A percentile compares a stretch with the other conserved stretches of the same genome.
Evolutionary conservation across 2,113 vertebrate genomes (phyloP).

Genomic region (Lampris megalopsis): DNA sequence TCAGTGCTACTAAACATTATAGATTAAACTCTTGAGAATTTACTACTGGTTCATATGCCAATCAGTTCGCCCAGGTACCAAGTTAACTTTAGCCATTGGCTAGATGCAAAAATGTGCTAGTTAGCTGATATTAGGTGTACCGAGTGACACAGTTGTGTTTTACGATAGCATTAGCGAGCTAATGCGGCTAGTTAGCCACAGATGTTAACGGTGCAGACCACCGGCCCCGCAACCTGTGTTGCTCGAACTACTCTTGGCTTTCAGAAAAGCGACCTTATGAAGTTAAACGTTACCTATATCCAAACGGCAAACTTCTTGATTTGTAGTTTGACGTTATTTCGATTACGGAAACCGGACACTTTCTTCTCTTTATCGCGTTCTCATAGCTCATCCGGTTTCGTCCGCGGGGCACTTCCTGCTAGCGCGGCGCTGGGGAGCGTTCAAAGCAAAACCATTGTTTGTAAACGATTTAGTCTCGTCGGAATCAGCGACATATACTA

Average conservation of each 20-base stretch:
- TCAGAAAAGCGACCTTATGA: fast-evolving
- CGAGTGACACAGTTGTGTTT: background rate
- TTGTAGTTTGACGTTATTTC: slow-evolving; percentile 2
- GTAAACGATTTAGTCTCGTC: too few relatives aligned
- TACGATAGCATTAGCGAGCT: slow-evolving; percentile 24
- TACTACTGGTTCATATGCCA: too few relatives aligned
- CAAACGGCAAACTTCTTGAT: background rate
- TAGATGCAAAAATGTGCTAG: background rate
- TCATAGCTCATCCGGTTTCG: slow-evolving; percentile 60
- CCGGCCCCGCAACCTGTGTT: slow-evolving; percentile 5
- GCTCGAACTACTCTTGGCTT: background rate
- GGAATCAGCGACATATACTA: background rate
- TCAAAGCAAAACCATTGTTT: slow-evolving; percentile 1
- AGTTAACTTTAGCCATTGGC: background rate
- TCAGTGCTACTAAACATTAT: too few relatives aligned
- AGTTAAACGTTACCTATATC: slow-evolving; percentile 18
- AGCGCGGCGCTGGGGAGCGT: background rate
- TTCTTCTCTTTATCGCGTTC: slow-evolving; percentile 71
- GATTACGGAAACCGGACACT: slow-evolving; percentile 45
- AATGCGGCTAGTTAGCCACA: slow-evolving; percentile 55
- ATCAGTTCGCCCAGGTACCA: too few relatives aligned
- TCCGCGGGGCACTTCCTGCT: slow-evolving; percentile 42
- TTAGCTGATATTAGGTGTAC: background rate
- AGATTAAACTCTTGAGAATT: too few relatives aligned
- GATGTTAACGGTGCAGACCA: slow-evolving; percentile 19